phyloP scores from a whole-genome alignment of 2,888 invertebrate species.

The Macroteleia sp. region DNA sequence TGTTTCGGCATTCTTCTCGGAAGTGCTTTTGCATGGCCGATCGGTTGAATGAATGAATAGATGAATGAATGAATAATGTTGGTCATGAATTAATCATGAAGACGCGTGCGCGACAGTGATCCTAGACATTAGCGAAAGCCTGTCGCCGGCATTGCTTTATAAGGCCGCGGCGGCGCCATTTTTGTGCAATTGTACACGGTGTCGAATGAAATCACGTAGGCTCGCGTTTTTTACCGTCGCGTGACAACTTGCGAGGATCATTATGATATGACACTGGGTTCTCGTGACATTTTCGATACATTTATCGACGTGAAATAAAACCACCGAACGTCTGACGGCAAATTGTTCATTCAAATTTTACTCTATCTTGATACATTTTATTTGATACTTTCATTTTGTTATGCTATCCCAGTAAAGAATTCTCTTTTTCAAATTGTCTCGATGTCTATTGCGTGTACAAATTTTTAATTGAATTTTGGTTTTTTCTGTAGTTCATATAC shows the following conservation, averaged over 20 bases:
- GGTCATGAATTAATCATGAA: slow-evolving; percentile 76
- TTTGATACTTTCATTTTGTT: too few species aligned
- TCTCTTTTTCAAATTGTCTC: too few species aligned
- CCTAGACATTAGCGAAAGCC: slow-evolving; percentile 44
- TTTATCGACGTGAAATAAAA: too few species aligned
- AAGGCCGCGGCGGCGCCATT: slow-evolving; percentile 47
- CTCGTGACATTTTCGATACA: too few species aligned
- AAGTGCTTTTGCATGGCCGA: slow-evolving; percentile 66
- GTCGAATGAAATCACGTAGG: slow-evolving; percentile 43
- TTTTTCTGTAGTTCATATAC: too few species aligned
- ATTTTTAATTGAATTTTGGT: too few species aligned
- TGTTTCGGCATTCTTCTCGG: slow-evolving; percentile 74
- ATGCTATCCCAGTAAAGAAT: too few species aligned
- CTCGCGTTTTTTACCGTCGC: slow-evolving; percentile 8
- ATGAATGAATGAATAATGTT: slow-evolving; percentile 71
- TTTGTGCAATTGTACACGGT: slow-evolving; percentile 45
- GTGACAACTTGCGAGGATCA: slow-evolving; percentile 7
- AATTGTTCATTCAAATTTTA: too few species aligned
- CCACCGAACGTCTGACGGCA: too few species aligned
- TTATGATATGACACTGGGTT: slow-evolving; percentile 13
- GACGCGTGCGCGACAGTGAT: slow-evolving; percentile 66
- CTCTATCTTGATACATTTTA: too few species aligned
- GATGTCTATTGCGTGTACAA: too few species aligned
- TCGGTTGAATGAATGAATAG: slow-evolving; percentile 72
- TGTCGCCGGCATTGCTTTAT: slow-evolving; percentile 46